phyloP scores from a whole-genome alignment of 2,113 vertebrate species.

The Megaceryle torquata region DNA sequence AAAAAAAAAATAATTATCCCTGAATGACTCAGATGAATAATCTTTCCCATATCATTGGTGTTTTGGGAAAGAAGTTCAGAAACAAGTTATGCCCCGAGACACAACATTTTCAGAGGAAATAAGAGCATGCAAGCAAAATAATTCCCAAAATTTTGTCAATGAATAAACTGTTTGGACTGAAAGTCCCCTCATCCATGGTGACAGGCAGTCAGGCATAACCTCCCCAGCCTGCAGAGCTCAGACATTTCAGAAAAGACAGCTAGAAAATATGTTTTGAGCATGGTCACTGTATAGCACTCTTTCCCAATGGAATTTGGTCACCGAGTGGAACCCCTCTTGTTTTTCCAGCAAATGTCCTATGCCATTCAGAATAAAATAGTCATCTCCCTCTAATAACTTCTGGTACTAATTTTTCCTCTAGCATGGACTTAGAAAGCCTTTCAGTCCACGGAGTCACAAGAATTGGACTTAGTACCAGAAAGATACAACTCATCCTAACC shows the following conservation, averaged over 20 bases:
- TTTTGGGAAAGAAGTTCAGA: not conserved
- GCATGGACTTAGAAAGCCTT: not conserved
- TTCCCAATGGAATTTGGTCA: not conserved
- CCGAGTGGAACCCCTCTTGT: not conserved
- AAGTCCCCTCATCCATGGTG: not conserved
- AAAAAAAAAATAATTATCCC: not conserved
- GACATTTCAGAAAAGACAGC: not conserved
- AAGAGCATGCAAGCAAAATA: not conserved
- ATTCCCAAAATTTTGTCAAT: not conserved
- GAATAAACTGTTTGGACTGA: not conserved
- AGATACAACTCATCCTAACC: not conserved
- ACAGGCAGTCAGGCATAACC: not conserved
- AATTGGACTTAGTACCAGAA: not conserved
- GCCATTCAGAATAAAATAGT: not conserved
- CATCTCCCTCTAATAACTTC: not conserved
- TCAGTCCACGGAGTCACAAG: not conserved
- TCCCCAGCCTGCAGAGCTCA: not conserved
- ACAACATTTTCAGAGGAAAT: not conserved
- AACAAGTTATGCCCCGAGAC: not conserved
- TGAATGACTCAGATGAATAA: not conserved
- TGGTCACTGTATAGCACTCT: not conserved
- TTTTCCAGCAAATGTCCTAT: not conserved
- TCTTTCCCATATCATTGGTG: not conserved
- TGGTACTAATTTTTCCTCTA: not conserved
- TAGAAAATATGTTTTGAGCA: not conserved